phyloP scores from a whole-genome alignment of 2,797 vertebrate genomes.

The Sebastes reedi region DNA sequence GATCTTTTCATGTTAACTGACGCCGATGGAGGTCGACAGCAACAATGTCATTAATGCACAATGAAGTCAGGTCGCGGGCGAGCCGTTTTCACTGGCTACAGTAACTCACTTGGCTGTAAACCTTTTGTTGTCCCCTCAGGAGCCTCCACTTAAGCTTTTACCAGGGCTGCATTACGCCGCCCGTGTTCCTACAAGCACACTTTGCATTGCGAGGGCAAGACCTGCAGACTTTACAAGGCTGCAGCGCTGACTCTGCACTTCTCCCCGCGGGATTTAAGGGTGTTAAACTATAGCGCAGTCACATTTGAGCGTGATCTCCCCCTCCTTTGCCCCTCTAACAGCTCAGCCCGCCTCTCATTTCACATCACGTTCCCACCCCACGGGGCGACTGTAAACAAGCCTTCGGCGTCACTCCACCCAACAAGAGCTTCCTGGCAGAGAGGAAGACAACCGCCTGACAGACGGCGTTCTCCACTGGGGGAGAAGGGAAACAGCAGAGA shows the following conservation, averaged over 20 bases:
- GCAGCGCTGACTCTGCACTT: slow-evolving; percentile 28
- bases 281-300: slow-evolving; percentile 45
- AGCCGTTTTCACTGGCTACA: slow-evolving; percentile 15
- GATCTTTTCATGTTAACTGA: slow-evolving; percentile 37
- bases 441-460: slow-evolving; percentile 45
- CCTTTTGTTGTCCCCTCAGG: slow-evolving; percentile 19
- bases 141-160: slow-evolving; percentile 38
- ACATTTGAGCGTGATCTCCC: slow-evolving; percentile 39
- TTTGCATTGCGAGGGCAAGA: slow-evolving; percentile 26
- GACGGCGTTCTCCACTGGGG: slow-evolving; percentile 24
- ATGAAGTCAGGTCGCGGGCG: slow-evolving; percentile 38
- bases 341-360: slow-evolving; percentile 45
- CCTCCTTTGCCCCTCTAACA: slow-evolving; percentile 42
- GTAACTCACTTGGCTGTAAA: slow-evolving; percentile 35
- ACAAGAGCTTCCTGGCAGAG: slow-evolving; percentile 33
- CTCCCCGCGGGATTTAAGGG: slow-evolving; percentile 37
- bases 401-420: slow-evolving; percentile 42
- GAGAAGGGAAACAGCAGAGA: slow-evolving; percentile 32
- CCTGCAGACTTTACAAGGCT: slow-evolving; percentile 37
- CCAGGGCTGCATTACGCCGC: slow-evolving; percentile 10
- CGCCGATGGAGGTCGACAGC: slow-evolving; percentile 25
- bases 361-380: slow-evolving; percentile 41
- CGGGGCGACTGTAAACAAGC: slow-evolving; percentile 63
- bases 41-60: slow-evolving; percentile 45
- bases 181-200: slow-evolving; percentile 30